phyloP scores from a whole-genome alignment of 2,113 vertebrate species.

The Phyllostomus discolor region DNA sequence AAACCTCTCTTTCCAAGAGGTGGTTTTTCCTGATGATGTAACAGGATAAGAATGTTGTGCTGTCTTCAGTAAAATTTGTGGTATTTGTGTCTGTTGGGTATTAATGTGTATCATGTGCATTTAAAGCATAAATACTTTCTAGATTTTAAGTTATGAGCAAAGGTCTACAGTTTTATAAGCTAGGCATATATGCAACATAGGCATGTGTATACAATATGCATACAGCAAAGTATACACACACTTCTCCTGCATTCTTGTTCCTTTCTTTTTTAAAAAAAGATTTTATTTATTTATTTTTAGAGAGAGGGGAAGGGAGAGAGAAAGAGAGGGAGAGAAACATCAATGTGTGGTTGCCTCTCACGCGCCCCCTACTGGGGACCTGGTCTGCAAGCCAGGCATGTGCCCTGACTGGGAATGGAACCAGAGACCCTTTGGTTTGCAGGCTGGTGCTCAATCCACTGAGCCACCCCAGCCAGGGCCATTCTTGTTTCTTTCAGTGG shows the following conservation, averaged over 20 bases:
- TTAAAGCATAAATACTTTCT: background rate
- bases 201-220: background rate
- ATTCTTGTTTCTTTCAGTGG: background rate
- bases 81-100: background rate
- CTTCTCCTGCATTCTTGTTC: background rate
- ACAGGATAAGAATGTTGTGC: background rate
- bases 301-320: no score
- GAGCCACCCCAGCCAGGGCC: background rate
- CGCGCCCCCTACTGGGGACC: no score
- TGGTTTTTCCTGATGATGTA: background rate
- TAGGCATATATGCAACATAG: background rate
- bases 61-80: conserved; percentile 1
- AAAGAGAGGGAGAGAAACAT: no score
- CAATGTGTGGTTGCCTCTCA: no score
- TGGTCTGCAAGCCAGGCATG: no score
- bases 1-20: background rate
- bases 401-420: no score
- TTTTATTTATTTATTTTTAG: no score
- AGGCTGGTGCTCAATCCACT: no score
- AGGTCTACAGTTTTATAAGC: background rate
- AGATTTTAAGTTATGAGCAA: background rate
- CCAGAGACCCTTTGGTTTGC: no score
- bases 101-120: background rate
- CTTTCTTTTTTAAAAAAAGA: background rate
- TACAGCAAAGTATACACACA: background rate